Percentiles rank a stretch among this genome's conserved stretches.
These are phyloP conservation scores for Falcunculus frontatus DNA, from an alignment of 2,113 vertebrate species.

Conservation along the genomic window DNA sequence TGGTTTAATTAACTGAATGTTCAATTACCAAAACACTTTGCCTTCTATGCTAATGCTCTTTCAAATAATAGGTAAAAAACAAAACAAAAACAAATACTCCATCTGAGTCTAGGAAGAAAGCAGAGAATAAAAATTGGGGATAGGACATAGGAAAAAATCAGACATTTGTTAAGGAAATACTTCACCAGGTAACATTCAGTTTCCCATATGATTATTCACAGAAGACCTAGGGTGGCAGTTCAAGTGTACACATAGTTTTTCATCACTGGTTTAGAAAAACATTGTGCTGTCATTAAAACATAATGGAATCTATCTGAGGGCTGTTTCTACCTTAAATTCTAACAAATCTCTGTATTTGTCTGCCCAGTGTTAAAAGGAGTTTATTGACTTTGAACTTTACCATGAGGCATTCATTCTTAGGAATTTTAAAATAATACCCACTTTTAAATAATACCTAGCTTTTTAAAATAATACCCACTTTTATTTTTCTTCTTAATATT, in stretches of 20 bases:
- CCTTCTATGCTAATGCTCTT: background rate
- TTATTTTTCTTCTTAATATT: conserved; percentile 4
- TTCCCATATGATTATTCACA: background rate
- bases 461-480: background rate
- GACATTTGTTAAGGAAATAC: background rate
- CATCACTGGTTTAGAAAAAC: background rate
- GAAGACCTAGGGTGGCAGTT: background rate
- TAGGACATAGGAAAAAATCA: background rate
- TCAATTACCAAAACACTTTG: background rate
- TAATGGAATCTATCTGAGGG: background rate
- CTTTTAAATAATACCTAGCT: too few species aligned
- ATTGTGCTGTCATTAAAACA: background rate
- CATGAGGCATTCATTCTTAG: background rate
- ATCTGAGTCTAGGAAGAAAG: background rate
- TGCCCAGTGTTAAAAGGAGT: background rate
- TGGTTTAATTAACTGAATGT: conserved; percentile 28
- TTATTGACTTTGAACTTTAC: background rate
- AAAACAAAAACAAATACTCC: background rate
- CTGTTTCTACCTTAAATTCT: background rate
- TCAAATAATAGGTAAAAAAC: background rate
- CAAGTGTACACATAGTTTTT: background rate
- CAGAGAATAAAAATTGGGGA: background rate
- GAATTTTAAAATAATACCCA: background rate
- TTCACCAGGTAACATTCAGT: background rate
- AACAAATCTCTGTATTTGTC: background rate